These are phyloP conservation scores for Haemorhous mexicanus DNA, from an alignment of 2,113 vertebrate species.

Conservation along the genomic window DNA sequence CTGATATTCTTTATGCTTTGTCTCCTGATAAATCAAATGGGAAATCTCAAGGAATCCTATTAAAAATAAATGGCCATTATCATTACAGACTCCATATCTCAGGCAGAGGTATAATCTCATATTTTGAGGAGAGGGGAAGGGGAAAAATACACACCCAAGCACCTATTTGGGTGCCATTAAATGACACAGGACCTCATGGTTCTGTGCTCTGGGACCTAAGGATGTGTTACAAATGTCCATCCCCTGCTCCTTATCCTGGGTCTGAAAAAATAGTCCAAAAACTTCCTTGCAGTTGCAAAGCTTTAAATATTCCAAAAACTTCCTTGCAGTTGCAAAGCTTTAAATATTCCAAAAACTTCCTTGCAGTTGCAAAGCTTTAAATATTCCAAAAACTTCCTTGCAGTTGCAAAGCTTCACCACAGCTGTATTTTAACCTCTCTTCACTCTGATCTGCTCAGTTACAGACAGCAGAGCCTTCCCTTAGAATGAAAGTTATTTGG, in stretches of 20 bases:
- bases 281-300: too few species aligned
- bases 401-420: neutral
- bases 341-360: neutral
- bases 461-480: neutral
- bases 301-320: too few species aligned
- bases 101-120: neutral
- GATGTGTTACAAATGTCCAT: neutral
- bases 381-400: neutral
- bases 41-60: neutral
- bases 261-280: neutral
- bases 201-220: neutral
- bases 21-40: neutral
- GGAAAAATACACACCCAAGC: neutral
- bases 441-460: neutral
- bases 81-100: neutral
- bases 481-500: neutral
- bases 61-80: neutral
- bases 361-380: neutral
- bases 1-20: neutral
- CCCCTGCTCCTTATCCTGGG: neutral
- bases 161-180: neutral
- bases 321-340: neutral
- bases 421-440: neutral
- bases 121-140: accelerated
- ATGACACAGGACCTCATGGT: neutral